Percentiles rank a stretch among this genome's conserved stretches.
These are phyloP conservation scores for Onychostruthus taczanowskii DNA, from an alignment of 2,113 vertebrate genomes.

Conservation along the genomic window DNA sequence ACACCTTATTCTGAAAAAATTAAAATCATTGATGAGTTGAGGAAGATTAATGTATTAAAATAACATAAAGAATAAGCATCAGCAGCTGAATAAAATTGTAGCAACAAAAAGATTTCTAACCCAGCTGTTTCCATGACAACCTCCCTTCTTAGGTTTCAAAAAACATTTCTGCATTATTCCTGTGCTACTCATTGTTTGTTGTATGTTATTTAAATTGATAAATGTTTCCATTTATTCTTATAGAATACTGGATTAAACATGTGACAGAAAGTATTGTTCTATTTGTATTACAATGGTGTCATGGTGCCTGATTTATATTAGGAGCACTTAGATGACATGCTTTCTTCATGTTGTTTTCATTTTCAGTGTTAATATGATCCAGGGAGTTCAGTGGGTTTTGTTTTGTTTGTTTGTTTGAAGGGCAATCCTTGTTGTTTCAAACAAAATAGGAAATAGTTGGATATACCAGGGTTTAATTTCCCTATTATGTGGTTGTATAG, in stretches of 20 bases:
- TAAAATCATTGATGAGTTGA: background rate
- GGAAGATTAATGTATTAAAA: slow-evolving; percentile 1
- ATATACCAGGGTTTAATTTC: background rate
- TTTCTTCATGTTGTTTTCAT: background rate
- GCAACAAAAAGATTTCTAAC: background rate
- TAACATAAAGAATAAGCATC: background rate
- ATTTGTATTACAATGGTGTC: background rate
- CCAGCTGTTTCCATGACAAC: slow-evolving; percentile 40
- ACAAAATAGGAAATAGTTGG: background rate
- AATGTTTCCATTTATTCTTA: background rate
- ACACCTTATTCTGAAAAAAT: background rate
- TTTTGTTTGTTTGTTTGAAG: background rate
- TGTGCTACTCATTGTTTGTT: background rate
- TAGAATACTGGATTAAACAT: background rate
- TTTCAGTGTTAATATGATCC: background rate
- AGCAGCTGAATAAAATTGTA: background rate
- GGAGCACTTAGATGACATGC: background rate
- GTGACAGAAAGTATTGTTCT: background rate
- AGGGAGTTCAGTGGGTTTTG: background rate
- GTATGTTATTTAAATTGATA: background rate
- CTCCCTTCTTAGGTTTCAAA: background rate
- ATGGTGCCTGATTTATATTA: background rate
- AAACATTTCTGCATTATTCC: background rate
- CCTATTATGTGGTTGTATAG: background rate
- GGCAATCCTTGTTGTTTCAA: background rate